Conservation (phyloP, 2,797 vertebrate genomes). For the Scleropages formosus region DNA sequence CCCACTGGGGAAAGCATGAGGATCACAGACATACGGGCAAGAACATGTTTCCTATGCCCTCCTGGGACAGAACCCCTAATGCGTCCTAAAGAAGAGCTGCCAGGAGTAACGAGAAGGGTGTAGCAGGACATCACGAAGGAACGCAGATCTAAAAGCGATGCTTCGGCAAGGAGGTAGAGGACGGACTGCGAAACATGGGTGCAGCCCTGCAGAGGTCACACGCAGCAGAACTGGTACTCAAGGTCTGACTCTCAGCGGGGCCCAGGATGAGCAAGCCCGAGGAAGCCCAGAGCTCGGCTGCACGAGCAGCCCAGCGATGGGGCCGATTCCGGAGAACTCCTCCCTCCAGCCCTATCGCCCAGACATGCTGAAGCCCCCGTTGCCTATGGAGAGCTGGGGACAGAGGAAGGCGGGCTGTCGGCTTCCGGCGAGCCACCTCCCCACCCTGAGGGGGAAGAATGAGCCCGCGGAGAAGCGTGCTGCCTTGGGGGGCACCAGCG, state of each 20-base stretch:
- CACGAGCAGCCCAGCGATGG: background rate
- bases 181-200: constrained; percentile 27
- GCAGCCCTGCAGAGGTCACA: background rate
- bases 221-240: background rate
- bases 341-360: background rate
- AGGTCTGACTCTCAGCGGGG: background rate
- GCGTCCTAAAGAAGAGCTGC: background rate
- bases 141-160: constrained; percentile 23
- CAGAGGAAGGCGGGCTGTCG: constrained; percentile 4
- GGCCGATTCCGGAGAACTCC: background rate
- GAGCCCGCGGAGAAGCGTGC: background rate
- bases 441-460: background rate
- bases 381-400: no score
- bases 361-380: background rate
- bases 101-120: background rate
- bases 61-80: no score
- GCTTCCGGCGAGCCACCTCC: background rate
- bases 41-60: background rate
- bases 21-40: background rate
- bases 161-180: constrained; percentile 40
- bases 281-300: background rate
- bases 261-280: constrained; percentile 1
- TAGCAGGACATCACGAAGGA: constrained; percentile 27
- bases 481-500: background rate
- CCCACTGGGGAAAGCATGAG: background rate